Percentiles rank a stretch among this genome's conserved stretches.
Evolutionary conservation across 2,888 invertebrate genomes (phyloP).

Genomic region (Trichacis sp.): DNA sequence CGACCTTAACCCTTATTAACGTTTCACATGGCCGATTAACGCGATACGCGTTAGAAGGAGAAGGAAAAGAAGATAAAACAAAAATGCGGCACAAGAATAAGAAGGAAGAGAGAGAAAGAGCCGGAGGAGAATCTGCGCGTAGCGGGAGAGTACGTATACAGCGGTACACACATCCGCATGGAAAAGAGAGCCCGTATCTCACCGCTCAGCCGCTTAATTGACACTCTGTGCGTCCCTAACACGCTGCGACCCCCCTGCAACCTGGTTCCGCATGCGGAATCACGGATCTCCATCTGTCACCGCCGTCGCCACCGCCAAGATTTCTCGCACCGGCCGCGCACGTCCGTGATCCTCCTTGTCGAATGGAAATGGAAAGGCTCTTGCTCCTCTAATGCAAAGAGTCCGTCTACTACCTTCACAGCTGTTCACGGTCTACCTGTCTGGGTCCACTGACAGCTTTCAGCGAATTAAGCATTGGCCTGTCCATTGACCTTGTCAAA

Average conservation of each 20-base stretch:
- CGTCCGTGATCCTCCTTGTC: conserved; percentile 37
- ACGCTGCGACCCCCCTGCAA: conserved; percentile 66
- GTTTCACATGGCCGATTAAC: conserved; percentile 35
- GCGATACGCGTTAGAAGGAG: conserved; percentile 31
- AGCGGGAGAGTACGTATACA: conserved; percentile 21
- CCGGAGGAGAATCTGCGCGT: conserved; percentile 20
- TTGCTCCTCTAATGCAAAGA: not conserved
- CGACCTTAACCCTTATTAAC: conserved; percentile 38
- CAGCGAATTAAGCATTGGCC: conserved; percentile 25
- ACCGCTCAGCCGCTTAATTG: conserved; percentile 68
- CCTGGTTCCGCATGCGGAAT: conserved; percentile 51
- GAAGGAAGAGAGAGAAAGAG: conserved; percentile 25
- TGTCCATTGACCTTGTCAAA: conserved; percentile 7
- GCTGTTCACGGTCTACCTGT: conserved; percentile 18
- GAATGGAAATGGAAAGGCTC: conserved; percentile 41
- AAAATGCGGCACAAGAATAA: not conserved
- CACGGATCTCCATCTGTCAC: conserved; percentile 65
- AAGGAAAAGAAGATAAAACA: conserved; percentile 1
- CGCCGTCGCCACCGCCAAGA: conserved; percentile 41
- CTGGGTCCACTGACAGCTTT: conserved; percentile 28
- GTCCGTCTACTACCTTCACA: conserved; percentile 2
- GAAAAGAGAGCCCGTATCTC: conserved; percentile 67
- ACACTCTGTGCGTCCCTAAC: conserved; percentile 68
- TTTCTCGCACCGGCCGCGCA: conserved; percentile 43
- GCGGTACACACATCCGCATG: conserved; percentile 59